Percentiles rank a stretch among this genome's conserved stretches.
These are phyloP conservation scores for Lamellibrachia luymesi DNA, from an alignment of 1,140 invertebrate species.

Conservation along the genomic window DNA sequence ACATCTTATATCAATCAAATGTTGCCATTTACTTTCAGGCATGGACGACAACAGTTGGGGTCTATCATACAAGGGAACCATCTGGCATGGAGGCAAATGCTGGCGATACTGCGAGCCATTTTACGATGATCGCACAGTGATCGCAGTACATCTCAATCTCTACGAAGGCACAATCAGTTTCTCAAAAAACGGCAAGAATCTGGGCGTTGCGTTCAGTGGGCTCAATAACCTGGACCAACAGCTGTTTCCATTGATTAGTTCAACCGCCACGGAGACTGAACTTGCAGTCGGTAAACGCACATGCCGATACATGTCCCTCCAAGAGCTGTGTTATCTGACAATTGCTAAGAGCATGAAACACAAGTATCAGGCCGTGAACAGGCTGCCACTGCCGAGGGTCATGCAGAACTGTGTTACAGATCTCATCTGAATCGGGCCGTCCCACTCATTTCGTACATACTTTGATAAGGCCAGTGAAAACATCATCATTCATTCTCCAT, in stretches of 20 bases:
- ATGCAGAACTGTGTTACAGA: constrained; percentile 34
- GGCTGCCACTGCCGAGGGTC: constrained; percentile 38
- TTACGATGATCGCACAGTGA: constrained; percentile 38
- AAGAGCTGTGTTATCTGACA: constrained; percentile 38
- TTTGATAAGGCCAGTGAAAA: not conserved
- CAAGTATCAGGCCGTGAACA: constrained; percentile 31
- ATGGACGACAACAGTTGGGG: constrained; percentile 45
- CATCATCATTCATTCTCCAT: not conserved
- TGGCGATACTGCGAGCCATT: constrained; percentile 42
- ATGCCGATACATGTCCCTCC: constrained; percentile 37
- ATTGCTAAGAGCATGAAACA: constrained; percentile 33
- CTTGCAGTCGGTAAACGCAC: constrained; percentile 35
- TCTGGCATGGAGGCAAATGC: constrained; percentile 39
- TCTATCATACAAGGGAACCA: constrained; percentile 43
- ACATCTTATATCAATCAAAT: not conserved
- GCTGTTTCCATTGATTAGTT: constrained; percentile 41
- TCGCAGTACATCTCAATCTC: constrained; percentile 40
- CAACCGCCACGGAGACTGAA: constrained; percentile 41
- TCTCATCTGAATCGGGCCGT: constrained; percentile 5
- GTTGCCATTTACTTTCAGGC: constrained; percentile 32
- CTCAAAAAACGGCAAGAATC: constrained; percentile 36
- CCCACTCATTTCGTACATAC: not conserved
- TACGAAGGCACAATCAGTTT: constrained; percentile 41
- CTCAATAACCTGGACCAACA: constrained; percentile 30
- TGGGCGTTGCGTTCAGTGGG: constrained; percentile 41